A percentile compares a stretch with the other conserved stretches of the same genome.
Conservation (phyloP, 2,888 invertebrate species). For the Phaedon cochleariae region DNA sequence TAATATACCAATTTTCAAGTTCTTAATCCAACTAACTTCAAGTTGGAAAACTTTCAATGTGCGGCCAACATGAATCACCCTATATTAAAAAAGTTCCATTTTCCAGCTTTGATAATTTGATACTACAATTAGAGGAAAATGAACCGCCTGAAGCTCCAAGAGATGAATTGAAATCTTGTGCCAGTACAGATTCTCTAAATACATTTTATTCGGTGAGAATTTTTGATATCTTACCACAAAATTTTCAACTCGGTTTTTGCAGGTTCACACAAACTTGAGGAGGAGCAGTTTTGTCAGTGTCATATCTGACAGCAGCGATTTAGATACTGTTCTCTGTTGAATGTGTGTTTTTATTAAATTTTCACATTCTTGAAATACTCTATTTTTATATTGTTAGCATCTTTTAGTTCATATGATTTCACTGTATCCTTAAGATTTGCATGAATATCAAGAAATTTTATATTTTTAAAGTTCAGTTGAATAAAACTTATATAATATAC, state of each 20-base stretch:
- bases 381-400: too few species aligned
- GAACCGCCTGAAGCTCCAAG: background rate
- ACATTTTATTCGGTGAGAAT: conserved; percentile 45
- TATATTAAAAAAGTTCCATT: background rate
- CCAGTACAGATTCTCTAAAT: conserved; percentile 42
- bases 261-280: background rate
- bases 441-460: background rate
- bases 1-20: too few species aligned
- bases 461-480: background rate
- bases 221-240: too few species aligned
- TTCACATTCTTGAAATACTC: too few species aligned
- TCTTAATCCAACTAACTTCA: too few species aligned
- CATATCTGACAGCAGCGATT: conserved; percentile 9
- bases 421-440: too few species aligned
- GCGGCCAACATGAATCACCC: too few species aligned
- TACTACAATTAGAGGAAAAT: conserved; percentile 20
- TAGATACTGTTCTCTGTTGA: background rate
- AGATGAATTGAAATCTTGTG: conserved; percentile 41
- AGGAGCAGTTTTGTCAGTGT: conserved; percentile 9
- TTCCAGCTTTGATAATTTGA: conserved; percentile 24
- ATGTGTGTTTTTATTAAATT: too few species aligned
- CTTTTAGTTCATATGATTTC: too few species aligned
- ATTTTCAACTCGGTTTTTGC: too few species aligned
- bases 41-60: too few species aligned
- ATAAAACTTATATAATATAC: background rate